These are phyloP conservation scores for Bucorvus abyssinicus DNA, from an alignment of 2,797 vertebrate species.

Conservation along the genomic window DNA sequence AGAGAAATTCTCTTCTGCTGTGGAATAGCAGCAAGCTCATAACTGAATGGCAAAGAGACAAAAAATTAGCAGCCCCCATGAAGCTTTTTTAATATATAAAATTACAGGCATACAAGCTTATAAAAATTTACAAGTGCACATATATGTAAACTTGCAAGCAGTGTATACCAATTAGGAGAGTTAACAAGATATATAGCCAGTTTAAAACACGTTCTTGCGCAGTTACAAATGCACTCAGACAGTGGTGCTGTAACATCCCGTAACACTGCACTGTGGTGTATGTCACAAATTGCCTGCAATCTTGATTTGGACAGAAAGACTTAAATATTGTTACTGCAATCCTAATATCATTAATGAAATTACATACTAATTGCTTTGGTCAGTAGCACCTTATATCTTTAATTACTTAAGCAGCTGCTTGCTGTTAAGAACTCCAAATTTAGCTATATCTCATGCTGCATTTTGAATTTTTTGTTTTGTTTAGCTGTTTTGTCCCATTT, in stretches of 20 bases:
- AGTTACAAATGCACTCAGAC: slow-evolving; percentile 15
- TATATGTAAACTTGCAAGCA: neutral
- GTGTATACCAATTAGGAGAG: rapidly evolving
- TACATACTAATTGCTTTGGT: slow-evolving; percentile 48
- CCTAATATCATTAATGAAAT: slow-evolving; percentile 34
- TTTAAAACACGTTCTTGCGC: rapidly evolving
- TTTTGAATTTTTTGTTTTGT: neutral
- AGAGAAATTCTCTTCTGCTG: neutral
- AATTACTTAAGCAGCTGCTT: slow-evolving; percentile 30
- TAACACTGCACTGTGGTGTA: neutral
- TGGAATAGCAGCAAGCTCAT: neutral
- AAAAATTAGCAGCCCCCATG: neutral
- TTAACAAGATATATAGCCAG: neutral
- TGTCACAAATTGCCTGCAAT: slow-evolving; percentile 12
- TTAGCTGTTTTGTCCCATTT: slow-evolving; percentile 22
- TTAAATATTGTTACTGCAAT: slow-evolving; percentile 47
- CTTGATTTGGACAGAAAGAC: slow-evolving; percentile 55
- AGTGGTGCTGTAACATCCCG: neutral
- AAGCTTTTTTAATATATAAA: neutral
- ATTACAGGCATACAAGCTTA: neutral
- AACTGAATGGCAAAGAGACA: neutral
- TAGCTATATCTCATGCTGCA: neutral
- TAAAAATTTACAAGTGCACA: neutral
- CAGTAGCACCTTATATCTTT: slow-evolving; percentile 19
- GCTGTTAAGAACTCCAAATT: slow-evolving; percentile 39